Evolutionary conservation across 2,797 vertebrate species (phyloP), one percentile per base, ranked within the genome.

Genomic region (Gadopsis bispinosus): DNA sequence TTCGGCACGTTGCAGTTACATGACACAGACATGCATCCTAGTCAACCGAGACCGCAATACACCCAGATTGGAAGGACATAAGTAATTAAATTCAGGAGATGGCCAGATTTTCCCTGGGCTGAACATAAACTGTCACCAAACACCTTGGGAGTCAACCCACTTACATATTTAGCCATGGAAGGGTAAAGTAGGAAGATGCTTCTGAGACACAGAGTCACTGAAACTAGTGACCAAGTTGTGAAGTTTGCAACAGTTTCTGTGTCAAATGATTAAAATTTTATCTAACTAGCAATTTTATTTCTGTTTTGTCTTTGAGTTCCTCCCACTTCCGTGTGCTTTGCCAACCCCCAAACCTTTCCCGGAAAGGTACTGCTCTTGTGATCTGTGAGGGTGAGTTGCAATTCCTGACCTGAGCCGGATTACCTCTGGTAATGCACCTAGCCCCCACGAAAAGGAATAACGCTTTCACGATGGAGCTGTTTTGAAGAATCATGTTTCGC

Each of bases 141-240:
- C 75, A 91, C 80, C 85, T 75, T 70, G 89, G 91, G 86, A 91
- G 87, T 78, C 74, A 85, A 88, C 89, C 89, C 83, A 91, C 76
- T 88, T 91, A 76, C 74, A 0, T 64, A 86, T 88, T 89, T 90
- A 89, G 83, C 77, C 71, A 43, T 60, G 51, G n/a, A 81, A 72
- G 55, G 67, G 80, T 62, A 56, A 79, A 81, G 77, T 65, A 68
- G 62, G 62, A 76, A 83, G 62, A 88, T 53, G 54, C 84, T 85
- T 83, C 59, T 39, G 73, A 90, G 80, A 77, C 53, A 9, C 17
- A 0, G 61, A 61, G 20, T 54, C n/a, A 69, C 31, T 56, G 3
- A 71, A 73, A 37, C 59, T 10, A 51, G 51, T 50, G 79, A 79
- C 60, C 56, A 69, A 53, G 69, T 73, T 61, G 48, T 68, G 47